These are phyloP conservation scores for Stictonetta naevosa DNA, from an alignment of 2,113 vertebrate genomes.

Conservation along the genomic window DNA sequence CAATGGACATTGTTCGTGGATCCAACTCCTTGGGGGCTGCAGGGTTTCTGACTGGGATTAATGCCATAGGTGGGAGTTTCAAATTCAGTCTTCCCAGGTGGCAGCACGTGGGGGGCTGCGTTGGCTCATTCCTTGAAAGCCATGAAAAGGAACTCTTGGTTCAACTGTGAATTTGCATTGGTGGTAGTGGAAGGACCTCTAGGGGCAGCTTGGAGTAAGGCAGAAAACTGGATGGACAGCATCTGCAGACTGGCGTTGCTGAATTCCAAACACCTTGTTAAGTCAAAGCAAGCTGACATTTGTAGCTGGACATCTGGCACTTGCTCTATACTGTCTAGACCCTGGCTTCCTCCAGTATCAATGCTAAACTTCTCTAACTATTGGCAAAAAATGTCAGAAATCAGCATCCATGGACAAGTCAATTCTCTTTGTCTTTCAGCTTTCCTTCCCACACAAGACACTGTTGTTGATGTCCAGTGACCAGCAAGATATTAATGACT, in stretches of 20 bases:
- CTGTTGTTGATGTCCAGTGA: conserved; percentile 92
- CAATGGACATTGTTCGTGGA: background rate
- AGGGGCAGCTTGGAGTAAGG: background rate
- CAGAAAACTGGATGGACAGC: background rate
- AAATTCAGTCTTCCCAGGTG: background rate
- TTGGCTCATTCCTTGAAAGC: background rate
- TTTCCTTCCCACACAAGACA: conserved; percentile 88
- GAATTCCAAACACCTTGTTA: background rate
- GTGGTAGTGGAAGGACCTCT: background rate
- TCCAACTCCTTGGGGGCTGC: background rate
- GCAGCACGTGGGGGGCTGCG: background rate
- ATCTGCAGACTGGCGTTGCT: background rate
- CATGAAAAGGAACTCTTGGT: background rate
- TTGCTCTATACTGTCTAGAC: background rate
- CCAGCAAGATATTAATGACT: conserved; percentile 88
- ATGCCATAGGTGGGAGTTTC: background rate
- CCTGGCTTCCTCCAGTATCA: background rate
- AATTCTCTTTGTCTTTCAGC: conserved; percentile 73
- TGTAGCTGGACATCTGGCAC: background rate
- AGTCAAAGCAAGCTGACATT: background rate
- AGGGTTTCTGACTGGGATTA: background rate
- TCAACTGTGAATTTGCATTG: background rate
- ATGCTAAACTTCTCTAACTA: background rate
- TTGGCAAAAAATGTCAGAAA: background rate
- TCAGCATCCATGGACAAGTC: background rate